Evolutionary conservation across 1,140 invertebrate species (phyloP).

Genomic region (Contarinia nasturtii): DNA sequence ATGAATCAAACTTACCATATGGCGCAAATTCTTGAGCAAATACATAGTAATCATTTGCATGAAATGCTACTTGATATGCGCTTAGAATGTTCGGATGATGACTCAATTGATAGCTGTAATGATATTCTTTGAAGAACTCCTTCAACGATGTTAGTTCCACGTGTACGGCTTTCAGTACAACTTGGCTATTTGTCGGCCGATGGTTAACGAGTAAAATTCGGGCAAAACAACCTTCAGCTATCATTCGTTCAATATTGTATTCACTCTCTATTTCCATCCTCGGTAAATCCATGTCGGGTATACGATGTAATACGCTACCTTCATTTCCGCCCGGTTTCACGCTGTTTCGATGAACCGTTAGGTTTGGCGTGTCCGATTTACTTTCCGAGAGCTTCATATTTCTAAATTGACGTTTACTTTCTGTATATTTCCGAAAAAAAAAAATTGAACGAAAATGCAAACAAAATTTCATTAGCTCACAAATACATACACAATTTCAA

Average conservation of each 20-base stretch:
- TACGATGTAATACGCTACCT: constrained; percentile 25
- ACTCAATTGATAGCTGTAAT: constrained; percentile 54
- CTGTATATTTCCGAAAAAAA: not conserved
- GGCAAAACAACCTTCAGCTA: constrained; percentile 51
- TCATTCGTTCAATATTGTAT: constrained; percentile 40
- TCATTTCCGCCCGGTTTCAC: constrained; percentile 17
- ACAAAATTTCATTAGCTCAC: too few relatives aligned
- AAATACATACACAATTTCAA: too few relatives aligned
- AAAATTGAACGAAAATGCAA: not conserved
- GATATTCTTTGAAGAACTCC: constrained; percentile 56
- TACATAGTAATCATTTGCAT: constrained; percentile 40
- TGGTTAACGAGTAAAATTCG: constrained; percentile 42
- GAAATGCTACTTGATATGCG: constrained; percentile 50
- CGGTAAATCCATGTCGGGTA: constrained; percentile 33
- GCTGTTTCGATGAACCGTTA: constrained; percentile 16
- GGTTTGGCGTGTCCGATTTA: constrained; percentile 3
- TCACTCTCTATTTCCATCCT: constrained; percentile 35
- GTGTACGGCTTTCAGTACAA: constrained; percentile 47
- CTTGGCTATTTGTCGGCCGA: constrained; percentile 32
- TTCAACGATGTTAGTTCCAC: constrained; percentile 44
- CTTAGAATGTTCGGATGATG: constrained; percentile 49
- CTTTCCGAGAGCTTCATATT: constrained; percentile 8
- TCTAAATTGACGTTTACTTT: not conserved
- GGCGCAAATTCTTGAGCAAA: constrained; percentile 51
- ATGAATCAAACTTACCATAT: constrained; percentile 21